phyloP scores from a whole-genome alignment of 2,113 vertebrate species.

The Bucco capensis region DNA sequence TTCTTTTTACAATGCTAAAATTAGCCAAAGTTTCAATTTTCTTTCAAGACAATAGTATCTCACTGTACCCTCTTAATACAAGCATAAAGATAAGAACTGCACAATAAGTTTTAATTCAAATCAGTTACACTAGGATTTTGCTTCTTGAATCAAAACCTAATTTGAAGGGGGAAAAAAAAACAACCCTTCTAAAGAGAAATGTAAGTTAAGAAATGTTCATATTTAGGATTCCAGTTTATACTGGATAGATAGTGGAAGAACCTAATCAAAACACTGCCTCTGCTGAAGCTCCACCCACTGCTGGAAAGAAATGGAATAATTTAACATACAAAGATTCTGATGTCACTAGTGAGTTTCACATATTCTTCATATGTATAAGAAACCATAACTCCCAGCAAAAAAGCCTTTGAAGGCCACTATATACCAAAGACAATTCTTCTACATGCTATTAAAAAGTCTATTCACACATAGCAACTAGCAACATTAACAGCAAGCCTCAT shows the following conservation, averaged over 20 bases:
- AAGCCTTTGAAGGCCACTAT: background rate
- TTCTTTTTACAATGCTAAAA: background rate
- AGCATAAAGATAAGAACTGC: slow-evolving; percentile 7
- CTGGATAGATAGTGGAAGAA: background rate
- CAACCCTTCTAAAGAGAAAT: background rate
- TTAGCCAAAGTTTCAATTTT: slow-evolving; percentile 1
- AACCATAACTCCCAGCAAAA: background rate
- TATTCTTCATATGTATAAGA: background rate
- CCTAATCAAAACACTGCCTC: background rate
- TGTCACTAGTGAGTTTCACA: background rate
- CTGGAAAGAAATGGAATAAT: background rate
- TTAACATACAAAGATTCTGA: background rate
- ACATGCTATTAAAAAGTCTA: background rate
- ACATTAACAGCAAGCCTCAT: background rate
- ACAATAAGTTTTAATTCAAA: slow-evolving; percentile 10
- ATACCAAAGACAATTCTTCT: background rate
- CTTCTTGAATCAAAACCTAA: background rate
- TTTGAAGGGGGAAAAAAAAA: background rate
- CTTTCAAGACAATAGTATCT: background rate
- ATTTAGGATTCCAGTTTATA: background rate
- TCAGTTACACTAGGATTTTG: background rate
- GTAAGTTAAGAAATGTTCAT: background rate
- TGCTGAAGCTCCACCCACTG: background rate
- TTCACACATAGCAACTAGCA: background rate
- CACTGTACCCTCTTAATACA: background rate